These are phyloP conservation scores for Phaethon lepturus DNA, from an alignment of 2,113 vertebrate genomes.

Conservation along the genomic window DNA sequence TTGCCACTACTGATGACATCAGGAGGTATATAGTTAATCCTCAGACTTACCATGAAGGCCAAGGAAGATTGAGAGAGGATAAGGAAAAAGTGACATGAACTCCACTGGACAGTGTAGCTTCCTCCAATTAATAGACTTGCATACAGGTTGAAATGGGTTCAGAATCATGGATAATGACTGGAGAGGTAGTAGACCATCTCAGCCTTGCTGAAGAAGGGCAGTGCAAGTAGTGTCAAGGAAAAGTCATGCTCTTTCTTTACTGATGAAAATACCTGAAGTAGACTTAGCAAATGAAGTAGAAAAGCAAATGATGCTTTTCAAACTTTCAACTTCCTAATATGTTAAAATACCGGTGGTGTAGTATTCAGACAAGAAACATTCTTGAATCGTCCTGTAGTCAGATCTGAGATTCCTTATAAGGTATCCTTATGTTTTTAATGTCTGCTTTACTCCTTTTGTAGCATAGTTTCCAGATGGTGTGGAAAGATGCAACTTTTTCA, in stretches of 20 bases:
- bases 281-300: neutral
- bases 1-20: neutral
- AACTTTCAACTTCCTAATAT: neutral
- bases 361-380: neutral
- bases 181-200: neutral
- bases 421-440: constrained; percentile 30
- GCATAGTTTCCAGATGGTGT: constrained; percentile 11
- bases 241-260: neutral
- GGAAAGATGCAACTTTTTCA: neutral
- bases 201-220: neutral
- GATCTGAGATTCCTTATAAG: constrained; percentile 52
- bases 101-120: neutral
- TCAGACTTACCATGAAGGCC: neutral
- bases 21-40: constrained; percentile 37
- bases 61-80: constrained; percentile 19
- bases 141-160: neutral
- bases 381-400: neutral
- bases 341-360: neutral
- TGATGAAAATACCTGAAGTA: neutral
- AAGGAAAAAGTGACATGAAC: constrained; percentile 52
- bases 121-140: neutral
- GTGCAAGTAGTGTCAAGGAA: neutral
- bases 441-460: constrained; percentile 11
- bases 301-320: neutral
- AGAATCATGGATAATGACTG: neutral